These are phyloP conservation scores for Abrostola tripartita DNA, from an alignment of 2,888 invertebrate species.

Conservation along the genomic window DNA sequence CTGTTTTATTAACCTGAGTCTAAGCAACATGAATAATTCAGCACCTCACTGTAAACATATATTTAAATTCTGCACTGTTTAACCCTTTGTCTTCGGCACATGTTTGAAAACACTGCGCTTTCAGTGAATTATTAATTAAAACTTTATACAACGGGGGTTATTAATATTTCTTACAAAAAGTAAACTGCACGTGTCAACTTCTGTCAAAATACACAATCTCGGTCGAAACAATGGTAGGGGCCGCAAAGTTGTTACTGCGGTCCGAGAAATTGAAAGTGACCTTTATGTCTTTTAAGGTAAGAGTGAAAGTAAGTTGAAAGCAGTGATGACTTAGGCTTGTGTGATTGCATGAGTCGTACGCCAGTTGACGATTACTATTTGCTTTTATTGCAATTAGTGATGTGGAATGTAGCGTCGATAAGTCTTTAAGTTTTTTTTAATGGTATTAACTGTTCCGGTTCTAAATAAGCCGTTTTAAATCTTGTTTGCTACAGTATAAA, in stretches of 20 bases:
- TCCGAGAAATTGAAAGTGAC: slow-evolving; percentile 15
- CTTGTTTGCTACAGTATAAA: background rate
- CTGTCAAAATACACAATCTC: slow-evolving; percentile 58
- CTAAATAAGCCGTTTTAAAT: slow-evolving; percentile 8
- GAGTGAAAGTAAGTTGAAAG: slow-evolving; percentile 11
- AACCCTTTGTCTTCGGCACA: slow-evolving; percentile 39
- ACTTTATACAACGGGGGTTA: slow-evolving; percentile 29
- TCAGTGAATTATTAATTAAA: slow-evolving; percentile 45
- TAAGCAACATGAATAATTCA: slow-evolving; percentile 20
- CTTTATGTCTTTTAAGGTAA: slow-evolving; percentile 7
- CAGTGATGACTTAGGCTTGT: slow-evolving; percentile 14
- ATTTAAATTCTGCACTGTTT: slow-evolving; percentile 17
- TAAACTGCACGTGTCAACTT: slow-evolving; percentile 52
- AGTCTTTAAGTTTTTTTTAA: slow-evolving; percentile 30
- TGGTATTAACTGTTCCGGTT: slow-evolving; percentile 13
- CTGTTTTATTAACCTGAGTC: slow-evolving; percentile 28
- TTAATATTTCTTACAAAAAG: slow-evolving; percentile 49
- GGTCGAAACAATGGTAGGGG: slow-evolving; percentile 49
- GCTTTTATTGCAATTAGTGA: slow-evolving; percentile 55
- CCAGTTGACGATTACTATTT: slow-evolving; percentile 41
- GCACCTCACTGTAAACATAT: slow-evolving; percentile 22
- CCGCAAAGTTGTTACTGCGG: slow-evolving; percentile 17
- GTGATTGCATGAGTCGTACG: slow-evolving; percentile 35
- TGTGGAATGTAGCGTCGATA: slow-evolving; percentile 41
- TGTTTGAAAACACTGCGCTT: slow-evolving; percentile 47